Evolutionary conservation across 2,797 vertebrate genomes (phyloP).

Genomic region (Enoplosus armatus): DNA sequence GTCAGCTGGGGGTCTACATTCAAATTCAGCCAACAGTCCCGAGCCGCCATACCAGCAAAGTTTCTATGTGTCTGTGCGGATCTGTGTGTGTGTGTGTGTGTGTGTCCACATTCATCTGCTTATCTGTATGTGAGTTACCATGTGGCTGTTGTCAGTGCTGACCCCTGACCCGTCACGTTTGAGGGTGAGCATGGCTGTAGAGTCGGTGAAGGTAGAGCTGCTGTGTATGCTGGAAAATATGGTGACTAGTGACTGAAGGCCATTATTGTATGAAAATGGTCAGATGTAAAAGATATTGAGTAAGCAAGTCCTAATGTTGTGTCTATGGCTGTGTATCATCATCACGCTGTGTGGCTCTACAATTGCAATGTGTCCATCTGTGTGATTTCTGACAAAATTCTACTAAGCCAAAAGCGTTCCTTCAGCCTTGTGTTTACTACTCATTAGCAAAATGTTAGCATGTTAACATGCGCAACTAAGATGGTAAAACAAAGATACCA

Average conservation of each 20-base stretch:
- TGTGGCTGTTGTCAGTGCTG: slow-evolving; percentile 25
- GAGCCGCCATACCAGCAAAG: neutral
- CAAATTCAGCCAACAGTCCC: slow-evolving; percentile 62
- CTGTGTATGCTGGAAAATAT: neutral
- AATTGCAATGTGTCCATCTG: too few species aligned
- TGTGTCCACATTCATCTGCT: slow-evolving; percentile 16
- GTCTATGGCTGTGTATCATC: neutral
- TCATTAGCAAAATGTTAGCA: neutral
- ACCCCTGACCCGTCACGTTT: slow-evolving; percentile 37
- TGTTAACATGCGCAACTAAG: neutral
- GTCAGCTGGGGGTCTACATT: slow-evolving; percentile 80
- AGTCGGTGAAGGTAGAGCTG: neutral
- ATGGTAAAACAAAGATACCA: too few species aligned
- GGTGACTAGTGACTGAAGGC: neutral
- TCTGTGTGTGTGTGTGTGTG: slow-evolving; percentile 8
- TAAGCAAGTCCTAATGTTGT: neutral
- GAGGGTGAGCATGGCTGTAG: neutral
- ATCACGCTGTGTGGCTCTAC: too few species aligned
- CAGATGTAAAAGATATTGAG: neutral
- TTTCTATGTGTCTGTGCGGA: neutral
- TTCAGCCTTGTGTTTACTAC: too few species aligned
- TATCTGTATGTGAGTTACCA: slow-evolving; percentile 34
- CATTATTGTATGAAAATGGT: neutral
- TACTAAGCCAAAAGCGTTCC: neutral
- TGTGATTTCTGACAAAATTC: neutral